Conservation (phyloP, 1,140 invertebrate genomes). For the Druon quercuslanigerum region DNA sequence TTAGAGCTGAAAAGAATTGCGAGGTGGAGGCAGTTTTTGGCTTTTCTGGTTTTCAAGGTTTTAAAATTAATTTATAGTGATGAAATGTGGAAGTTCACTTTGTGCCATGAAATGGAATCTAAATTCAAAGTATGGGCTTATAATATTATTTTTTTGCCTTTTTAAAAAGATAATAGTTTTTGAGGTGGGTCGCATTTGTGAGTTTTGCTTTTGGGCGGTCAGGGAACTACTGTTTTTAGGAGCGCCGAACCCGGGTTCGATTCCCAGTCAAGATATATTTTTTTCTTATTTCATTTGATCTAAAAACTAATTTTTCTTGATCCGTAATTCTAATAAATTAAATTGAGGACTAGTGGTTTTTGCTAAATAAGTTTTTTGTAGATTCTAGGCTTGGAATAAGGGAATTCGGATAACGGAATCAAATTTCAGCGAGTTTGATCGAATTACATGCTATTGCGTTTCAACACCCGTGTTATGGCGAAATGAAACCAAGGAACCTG, state of each 20-base stretch:
- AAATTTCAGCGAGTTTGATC: slow-evolving; percentile 38
- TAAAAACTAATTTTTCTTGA: background rate
- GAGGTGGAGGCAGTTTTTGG: background rate
- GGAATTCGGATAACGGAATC: slow-evolving; percentile 31
- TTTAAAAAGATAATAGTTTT: too few species aligned
- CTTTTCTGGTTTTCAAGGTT: background rate
- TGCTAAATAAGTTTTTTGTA: background rate
- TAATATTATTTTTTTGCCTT: too few species aligned
- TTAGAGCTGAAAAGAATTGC: background rate
- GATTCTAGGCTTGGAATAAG: background rate
- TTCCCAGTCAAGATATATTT: background rate
- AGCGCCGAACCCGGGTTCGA: background rate
- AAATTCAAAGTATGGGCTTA: too few species aligned
- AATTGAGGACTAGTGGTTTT: background rate
- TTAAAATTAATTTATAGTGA: background rate
- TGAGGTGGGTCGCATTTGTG: too few species aligned
- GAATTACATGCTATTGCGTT: slow-evolving; percentile 36
- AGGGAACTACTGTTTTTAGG: background rate
- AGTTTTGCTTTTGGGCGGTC: too few species aligned
- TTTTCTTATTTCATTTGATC: background rate
- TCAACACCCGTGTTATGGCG: slow-evolving; percentile 20
- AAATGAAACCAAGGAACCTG: slow-evolving; percentile 36
- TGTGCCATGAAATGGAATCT: background rate
- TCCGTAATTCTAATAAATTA: background rate
- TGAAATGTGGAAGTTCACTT: background rate